These are phyloP conservation scores for Zootermopsis nevadensis DNA, from an alignment of 2,888 invertebrate species.

Conservation along the genomic window DNA sequence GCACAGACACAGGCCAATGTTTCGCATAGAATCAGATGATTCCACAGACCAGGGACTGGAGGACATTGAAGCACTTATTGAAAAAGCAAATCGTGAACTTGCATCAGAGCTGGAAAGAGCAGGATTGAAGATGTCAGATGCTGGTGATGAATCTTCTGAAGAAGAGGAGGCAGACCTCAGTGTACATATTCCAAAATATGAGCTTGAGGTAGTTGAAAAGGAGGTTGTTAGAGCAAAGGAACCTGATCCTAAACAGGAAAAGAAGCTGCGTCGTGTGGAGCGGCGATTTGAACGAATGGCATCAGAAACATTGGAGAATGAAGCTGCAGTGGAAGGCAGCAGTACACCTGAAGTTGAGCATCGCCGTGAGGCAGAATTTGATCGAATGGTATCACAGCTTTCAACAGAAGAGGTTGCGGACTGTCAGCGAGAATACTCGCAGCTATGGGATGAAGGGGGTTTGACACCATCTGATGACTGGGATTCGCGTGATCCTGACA, in stretches of 20 bases:
- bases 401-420: conserved; percentile 66
- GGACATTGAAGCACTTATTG: conserved; percentile 43
- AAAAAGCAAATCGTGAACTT: conserved; percentile 35
- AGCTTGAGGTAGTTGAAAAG: conserved; percentile 45
- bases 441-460: conserved; percentile 63
- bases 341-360: conserved; percentile 61
- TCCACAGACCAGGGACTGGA: conserved; percentile 30
- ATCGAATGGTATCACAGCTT: conserved; percentile 65
- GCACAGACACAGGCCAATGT: conserved; percentile 61
- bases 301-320: conserved; percentile 63
- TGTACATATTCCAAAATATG: conserved; percentile 19
- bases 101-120: conserved; percentile 26
- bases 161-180: conserved; percentile 25
- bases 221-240: background rate
- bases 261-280: conserved; percentile 64
- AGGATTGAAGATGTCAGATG: conserved; percentile 16
- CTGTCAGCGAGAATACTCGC: conserved; percentile 64
- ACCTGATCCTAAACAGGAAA: conserved; percentile 58
- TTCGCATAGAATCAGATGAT: conserved; percentile 64
- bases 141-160: conserved; percentile 46
- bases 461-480: conserved; percentile 55
- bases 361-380: conserved; percentile 63
- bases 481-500: conserved; percentile 54
- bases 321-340: conserved; percentile 58
- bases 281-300: conserved; percentile 67